Conservation (phyloP, 2,888 invertebrate species). For the Agrotis exclamationis region DNA sequence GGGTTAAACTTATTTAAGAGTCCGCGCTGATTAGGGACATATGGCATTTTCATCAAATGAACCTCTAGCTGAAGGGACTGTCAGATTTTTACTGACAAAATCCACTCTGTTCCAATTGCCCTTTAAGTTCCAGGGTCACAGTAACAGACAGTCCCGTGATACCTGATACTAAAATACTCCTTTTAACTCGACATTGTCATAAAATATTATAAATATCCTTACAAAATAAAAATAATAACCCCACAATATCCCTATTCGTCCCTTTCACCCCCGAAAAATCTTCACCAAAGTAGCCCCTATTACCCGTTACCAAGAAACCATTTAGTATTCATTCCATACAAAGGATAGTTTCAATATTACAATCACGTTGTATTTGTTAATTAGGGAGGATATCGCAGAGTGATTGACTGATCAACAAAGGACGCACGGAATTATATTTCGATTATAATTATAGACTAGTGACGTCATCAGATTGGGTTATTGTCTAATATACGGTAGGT, state of each 20-base stretch:
- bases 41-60: too few species aligned
- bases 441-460: slow-evolving; percentile 33
- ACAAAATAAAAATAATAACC: background rate
- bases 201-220: too few species aligned
- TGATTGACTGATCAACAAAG: slow-evolving; percentile 60
- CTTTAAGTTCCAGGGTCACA: too few species aligned
- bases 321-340: slow-evolving; percentile 54
- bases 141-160: too few species aligned
- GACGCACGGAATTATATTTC: slow-evolving; percentile 34
- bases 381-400: slow-evolving; percentile 45
- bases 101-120: too few species aligned
- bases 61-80: too few species aligned
- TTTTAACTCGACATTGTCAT: too few species aligned
- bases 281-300: background rate
- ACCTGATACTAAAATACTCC: too few species aligned
- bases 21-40: too few species aligned
- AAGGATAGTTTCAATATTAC: slow-evolving; percentile 54
- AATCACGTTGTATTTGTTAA: slow-evolving; percentile 62
- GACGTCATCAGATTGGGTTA: too few species aligned
- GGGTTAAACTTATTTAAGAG: too few species aligned
- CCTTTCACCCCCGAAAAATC: background rate
- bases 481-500: background rate
- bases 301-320: slow-evolving; percentile 13
- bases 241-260: background rate
- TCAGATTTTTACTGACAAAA: too few species aligned